A percentile compares a stretch with the other conserved stretches of the same genome.
Conservation (phyloP, 2,797 vertebrate species). For the Chloroceryle amazona region DNA sequence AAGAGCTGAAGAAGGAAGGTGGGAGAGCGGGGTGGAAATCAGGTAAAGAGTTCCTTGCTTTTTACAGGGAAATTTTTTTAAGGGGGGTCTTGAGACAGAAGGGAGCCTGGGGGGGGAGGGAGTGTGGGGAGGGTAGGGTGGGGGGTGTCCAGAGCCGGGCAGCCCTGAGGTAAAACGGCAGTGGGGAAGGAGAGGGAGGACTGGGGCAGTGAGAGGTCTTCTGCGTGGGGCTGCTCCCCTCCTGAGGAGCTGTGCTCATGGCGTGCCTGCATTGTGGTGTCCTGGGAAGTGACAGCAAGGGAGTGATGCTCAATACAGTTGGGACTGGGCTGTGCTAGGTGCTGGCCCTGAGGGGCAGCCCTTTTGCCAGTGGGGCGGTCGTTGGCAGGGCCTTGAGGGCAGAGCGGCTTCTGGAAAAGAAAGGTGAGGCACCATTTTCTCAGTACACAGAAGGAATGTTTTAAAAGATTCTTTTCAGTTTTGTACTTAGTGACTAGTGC, state of each 20-base stretch:
- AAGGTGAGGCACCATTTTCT: no score
- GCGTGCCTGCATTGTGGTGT: accelerated
- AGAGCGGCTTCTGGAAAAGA: background rate
- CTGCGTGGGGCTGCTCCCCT: no score
- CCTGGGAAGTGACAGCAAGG: accelerated
- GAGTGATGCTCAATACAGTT: accelerated
- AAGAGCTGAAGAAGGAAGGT: background rate
- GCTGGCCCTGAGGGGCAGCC: accelerated
- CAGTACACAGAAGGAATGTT: accelerated
- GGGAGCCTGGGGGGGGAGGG: background rate
- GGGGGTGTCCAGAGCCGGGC: accelerated
- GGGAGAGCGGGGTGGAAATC: background rate
- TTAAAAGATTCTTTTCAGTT: background rate
- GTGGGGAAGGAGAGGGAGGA: background rate
- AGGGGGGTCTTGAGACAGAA: background rate
- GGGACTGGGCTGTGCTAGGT: accelerated
- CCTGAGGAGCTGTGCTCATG: accelerated
- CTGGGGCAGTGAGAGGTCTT: accelerated
- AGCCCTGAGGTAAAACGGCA: background rate
- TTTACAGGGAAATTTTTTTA: background rate
- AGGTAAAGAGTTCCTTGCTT: accelerated
- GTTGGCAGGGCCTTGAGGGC: background rate
- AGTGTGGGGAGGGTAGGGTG: no score
- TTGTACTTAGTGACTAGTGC: accelerated
- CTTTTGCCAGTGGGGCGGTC: accelerated